Conservation (phyloP, 2,888 invertebrate species). For the Boloria selene region DNA sequence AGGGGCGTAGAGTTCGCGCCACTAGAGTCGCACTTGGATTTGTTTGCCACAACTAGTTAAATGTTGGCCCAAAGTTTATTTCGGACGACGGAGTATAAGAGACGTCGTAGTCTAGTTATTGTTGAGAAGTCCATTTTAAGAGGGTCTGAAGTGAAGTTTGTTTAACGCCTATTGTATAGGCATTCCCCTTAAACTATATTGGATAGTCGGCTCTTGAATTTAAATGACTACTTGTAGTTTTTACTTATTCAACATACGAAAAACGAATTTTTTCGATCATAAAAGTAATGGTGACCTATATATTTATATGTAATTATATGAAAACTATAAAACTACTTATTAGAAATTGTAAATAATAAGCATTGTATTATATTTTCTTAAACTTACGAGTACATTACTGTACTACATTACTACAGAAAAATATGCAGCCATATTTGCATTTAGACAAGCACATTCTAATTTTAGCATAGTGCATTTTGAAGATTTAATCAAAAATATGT, state of each 20-base stretch:
- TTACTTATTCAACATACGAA: conserved; percentile 16
- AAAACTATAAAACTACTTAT: no score
- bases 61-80: conserved; percentile 75
- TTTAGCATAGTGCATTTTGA: no score
- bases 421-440: no score
- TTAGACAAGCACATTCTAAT: no score
- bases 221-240: conserved; percentile 8
- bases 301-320: no score
- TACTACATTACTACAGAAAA: no score
- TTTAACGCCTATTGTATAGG: conserved; percentile 36
- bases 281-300: conserved; percentile 26
- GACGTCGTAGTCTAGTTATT: conserved; percentile 66
- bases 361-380: no score
- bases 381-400: no score
- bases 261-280: conserved; percentile 25
- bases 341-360: no score
- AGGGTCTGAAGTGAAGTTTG: conserved; percentile 36
- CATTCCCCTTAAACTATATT: conserved; percentile 22
- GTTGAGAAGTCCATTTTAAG: conserved; percentile 56
- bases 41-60: conserved; percentile 79
- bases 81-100: conserved; percentile 63
- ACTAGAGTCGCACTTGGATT: conserved; percentile 68
- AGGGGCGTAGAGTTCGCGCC: conserved; percentile 57
- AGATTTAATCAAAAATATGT: no score
- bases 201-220: conserved; percentile 22